Conservation (phyloP, 2,113 vertebrate species). For the Bostrychus sinensis region DNA sequence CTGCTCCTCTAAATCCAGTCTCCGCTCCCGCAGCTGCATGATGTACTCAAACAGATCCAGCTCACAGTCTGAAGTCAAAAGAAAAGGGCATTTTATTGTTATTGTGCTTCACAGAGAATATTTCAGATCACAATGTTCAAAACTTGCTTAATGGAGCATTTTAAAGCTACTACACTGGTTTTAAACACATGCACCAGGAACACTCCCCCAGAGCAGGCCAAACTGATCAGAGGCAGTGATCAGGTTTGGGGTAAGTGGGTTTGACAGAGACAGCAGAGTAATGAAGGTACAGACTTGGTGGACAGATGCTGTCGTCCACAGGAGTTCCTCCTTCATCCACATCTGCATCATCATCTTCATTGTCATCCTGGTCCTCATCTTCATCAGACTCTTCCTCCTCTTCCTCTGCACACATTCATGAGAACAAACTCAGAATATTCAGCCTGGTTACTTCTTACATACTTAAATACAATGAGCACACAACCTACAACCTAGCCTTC, state of each 20-base stretch:
- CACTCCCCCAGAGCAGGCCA: too few species aligned
- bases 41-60: slow-evolving; percentile 82
- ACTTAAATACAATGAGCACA: too few species aligned
- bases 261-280: neutral
- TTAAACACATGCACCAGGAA: too few species aligned
- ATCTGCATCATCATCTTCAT: slow-evolving; percentile 66
- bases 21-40: slow-evolving; percentile 82
- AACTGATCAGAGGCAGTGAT: too few species aligned
- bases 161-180: too few species aligned
- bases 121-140: too few species aligned
- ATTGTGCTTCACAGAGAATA: neutral
- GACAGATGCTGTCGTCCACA: slow-evolving; percentile 83
- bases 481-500: too few species aligned
- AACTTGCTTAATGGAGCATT: too few species aligned
- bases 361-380: slow-evolving; percentile 77
- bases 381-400: slow-evolving; percentile 73
- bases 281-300: slow-evolving; percentile 69
- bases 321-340: slow-evolving; percentile 72
- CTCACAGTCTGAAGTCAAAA: slow-evolving; percentile 83
- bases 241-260: too few species aligned
- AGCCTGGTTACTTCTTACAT: too few species aligned
- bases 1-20: slow-evolving; percentile 84
- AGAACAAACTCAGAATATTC: slow-evolving; percentile 5
- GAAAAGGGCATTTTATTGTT: neutral
- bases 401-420: slow-evolving; percentile 40